These are phyloP conservation scores for Argyresthia goedartella DNA, from an alignment of 2,888 invertebrate species.

Conservation along the genomic window DNA sequence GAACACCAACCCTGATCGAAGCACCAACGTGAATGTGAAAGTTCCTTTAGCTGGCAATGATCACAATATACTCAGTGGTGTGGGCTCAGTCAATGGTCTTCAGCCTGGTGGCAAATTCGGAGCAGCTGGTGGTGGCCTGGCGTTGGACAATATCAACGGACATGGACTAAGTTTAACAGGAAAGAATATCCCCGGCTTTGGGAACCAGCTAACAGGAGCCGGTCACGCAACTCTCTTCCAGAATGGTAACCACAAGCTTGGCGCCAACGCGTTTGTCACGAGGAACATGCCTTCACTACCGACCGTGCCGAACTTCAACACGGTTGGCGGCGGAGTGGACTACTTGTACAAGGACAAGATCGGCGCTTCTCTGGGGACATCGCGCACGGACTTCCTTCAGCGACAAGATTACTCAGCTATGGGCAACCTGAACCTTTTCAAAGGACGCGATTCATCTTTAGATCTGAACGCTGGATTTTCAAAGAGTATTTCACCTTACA, in stretches of 20 bases:
- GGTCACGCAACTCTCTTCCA: conserved; percentile 25
- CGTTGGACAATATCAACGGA: conserved; percentile 30
- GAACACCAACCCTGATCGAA: conserved; percentile 16
- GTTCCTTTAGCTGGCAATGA: conserved; percentile 24
- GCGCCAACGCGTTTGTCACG: conserved; percentile 34
- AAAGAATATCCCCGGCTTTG: conserved; percentile 23
- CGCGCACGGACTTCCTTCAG: conserved; percentile 25
- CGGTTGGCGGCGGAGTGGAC: conserved; percentile 33
- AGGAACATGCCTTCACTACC: conserved; percentile 30
- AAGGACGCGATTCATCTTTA: conserved; percentile 18
- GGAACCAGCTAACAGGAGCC: conserved; percentile 27
- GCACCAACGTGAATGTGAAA: conserved; percentile 15
- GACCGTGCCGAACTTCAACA: conserved; percentile 34
- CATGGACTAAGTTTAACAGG: conserved; percentile 27
- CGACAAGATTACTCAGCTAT: conserved; percentile 28
- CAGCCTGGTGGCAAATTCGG: conserved; percentile 6
- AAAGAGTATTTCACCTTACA: conserved; percentile 26
- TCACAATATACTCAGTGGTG: conserved; percentile 25
- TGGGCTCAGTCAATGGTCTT: conserved; percentile 14
- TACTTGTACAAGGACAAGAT: conserved; percentile 34
- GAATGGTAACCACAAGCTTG: conserved; percentile 27
- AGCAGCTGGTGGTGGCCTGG: conserved; percentile 26
- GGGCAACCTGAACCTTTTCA: conserved; percentile 31
- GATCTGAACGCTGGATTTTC: conserved; percentile 31
- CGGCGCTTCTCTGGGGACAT: conserved; percentile 23